Conservation (phyloP, 2,797 vertebrate genomes). For the Kryptopterus vitreolus region DNA sequence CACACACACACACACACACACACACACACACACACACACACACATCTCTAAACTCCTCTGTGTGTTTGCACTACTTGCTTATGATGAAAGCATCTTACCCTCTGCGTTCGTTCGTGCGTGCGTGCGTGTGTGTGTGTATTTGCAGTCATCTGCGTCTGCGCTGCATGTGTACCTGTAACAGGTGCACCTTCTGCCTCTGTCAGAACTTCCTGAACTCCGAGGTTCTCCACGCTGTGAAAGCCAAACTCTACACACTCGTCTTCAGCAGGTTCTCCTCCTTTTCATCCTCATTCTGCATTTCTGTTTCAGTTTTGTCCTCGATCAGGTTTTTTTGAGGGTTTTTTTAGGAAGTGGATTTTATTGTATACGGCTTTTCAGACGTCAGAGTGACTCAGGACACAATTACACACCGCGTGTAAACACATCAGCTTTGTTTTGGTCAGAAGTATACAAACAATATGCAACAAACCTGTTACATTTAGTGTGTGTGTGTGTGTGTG, state of each 20-base stretch:
- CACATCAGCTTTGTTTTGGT: not conserved
- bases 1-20: slow-evolving; percentile 7
- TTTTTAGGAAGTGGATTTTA: not conserved
- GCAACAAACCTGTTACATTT: not conserved
- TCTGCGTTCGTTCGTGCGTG: not conserved
- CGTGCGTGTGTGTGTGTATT: slow-evolving; percentile 49
- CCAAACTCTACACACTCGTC: slow-evolving; percentile 96
- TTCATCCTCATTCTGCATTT: not conserved
- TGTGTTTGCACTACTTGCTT: not conserved
- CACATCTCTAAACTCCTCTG: not conserved
- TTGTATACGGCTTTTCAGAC: not conserved
- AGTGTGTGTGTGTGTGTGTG: not conserved
- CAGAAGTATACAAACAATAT: not conserved
- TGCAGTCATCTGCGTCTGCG: slow-evolving; percentile 95
- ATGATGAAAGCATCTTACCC: no score
- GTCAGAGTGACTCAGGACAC: not conserved
- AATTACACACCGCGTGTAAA: not conserved
- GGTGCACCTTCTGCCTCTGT: slow-evolving; percentile 99
- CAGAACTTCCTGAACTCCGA: slow-evolving; percentile 99
- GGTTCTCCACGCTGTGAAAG: slow-evolving; percentile 96
- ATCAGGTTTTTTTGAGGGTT: not conserved
- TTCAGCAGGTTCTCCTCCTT: slow-evolving; percentile 84
- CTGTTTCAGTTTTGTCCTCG: no score
- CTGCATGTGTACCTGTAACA: slow-evolving; percentile 98
- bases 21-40: slow-evolving; percentile 55